Base-by-base conservation (phyloP, 2,888 invertebrate species). In the Lycophotia porphyrea region DNA sequence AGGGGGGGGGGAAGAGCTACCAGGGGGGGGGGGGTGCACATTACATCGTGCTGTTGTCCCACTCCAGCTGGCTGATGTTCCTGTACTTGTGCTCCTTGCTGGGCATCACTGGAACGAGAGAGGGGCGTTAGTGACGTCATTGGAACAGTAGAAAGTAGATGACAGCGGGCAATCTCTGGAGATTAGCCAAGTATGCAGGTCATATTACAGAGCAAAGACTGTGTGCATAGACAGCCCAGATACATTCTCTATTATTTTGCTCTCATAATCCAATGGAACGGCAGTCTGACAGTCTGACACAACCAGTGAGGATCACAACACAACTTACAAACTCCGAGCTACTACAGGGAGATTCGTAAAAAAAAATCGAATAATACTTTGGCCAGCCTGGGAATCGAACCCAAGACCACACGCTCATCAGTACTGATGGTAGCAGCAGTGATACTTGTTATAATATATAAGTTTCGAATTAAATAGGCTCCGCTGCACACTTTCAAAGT, bases 11-110 rank as follows among this genome's bases (percentile, higher is more conserved):
- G 66, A 72, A 75, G n/a, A n/a, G n/a, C n/a, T n/a, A n/a, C n/a
- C n/a, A n/a, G n/a, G n/a, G n/a, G 39, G 74, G 74, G 82, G 65
- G 76, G 85, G 60, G 83, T 67, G 80, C 58, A 84, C 86, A 90
- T 97, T 97, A 98, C 97, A 98, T 98, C 89, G 98, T 98, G 94
- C 97, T 97, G 96, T 98, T 98, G 95, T 98, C 98, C 98, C 98
- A 98, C 95, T 98, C 98, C 85, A 98, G 95, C 94, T 98, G 98
- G 94, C 97, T 98, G 92, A 98, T 97, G 95, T 98, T 98, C 91
- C 97, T 97, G 94, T 98, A 98, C 92, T 98, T 96, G 92, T 96
- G 96, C 90, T 95, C 95, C 91, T 96, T 96, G 91, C 95, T 94
- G 31, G 97, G 93, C 93, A 96, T 89, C 92, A 95, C 96, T 95